Percentiles rank a stretch among this genome's conserved stretches.
Conservation (phyloP, 2,888 invertebrate species). For the Lypha dubia region DNA sequence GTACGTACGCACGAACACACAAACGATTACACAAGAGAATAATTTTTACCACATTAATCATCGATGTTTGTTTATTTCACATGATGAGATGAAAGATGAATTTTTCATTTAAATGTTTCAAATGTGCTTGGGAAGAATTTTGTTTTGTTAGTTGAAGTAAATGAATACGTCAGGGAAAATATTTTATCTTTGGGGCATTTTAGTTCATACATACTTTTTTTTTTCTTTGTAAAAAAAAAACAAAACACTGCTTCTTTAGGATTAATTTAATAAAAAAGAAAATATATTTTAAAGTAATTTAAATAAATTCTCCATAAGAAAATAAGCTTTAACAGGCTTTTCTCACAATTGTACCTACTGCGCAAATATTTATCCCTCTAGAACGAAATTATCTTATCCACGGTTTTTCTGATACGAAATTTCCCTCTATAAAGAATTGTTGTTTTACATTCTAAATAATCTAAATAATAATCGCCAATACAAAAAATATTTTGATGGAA, state of each 20-base stretch:
- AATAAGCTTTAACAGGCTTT: no score
- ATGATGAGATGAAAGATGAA: conserved; percentile 43
- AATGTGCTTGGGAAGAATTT: conserved; percentile 20
- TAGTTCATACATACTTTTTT: no score
- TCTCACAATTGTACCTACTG: no score
- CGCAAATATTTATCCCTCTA: no score
- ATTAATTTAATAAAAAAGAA: background rate
- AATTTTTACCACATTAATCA: conserved; percentile 70
- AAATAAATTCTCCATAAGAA: no score
- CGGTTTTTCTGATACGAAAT: background rate
- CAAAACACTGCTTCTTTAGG: no score
- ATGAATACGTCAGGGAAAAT: background rate
- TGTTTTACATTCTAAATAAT: no score
- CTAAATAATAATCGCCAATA: no score
- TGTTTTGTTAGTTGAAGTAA: background rate
- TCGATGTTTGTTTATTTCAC: conserved; percentile 60
- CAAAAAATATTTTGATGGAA: no score
- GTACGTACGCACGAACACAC: background rate
- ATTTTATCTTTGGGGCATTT: background rate
- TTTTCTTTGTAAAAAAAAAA: no score
- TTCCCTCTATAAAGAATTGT: no score
- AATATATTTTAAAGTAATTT: background rate
- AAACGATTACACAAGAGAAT: conserved; percentile 65
- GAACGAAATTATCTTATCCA: background rate
- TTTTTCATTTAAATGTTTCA: conserved; percentile 27